A percentile compares a stretch with the other conserved stretches of the same genome.
Conservation (phyloP, 2,888 invertebrate species). For the Dryocosmus kuriphilus region DNA sequence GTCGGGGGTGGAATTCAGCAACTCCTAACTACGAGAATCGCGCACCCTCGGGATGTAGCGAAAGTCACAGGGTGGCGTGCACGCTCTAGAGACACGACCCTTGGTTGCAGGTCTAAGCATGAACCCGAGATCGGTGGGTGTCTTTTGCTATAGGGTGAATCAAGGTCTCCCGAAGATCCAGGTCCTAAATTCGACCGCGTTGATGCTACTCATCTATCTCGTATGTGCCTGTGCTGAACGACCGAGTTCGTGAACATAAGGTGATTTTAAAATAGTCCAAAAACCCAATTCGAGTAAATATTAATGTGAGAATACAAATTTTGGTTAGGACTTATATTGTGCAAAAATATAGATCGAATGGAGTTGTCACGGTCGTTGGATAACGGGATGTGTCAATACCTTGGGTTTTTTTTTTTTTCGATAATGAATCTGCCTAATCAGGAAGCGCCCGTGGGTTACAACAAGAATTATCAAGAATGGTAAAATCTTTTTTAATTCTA, state of each 20-base stretch:
- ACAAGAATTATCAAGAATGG: conserved; percentile 67
- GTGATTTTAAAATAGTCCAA: neutral
- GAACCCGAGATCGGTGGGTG: neutral
- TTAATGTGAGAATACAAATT: neutral
- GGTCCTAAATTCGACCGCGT: conserved; percentile 25
- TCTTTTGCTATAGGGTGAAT: conserved; percentile 20
- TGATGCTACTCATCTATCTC: conserved; percentile 2
- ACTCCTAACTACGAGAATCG: conserved; percentile 60
- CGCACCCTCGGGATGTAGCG: conserved; percentile 66
- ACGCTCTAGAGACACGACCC: conserved; percentile 68
- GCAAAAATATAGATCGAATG: neutral
- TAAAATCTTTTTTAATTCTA: conserved; percentile 54
- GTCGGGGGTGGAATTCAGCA: conserved; percentile 58
- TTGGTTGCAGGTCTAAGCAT: conserved; percentile 16
- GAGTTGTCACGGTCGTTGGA: conserved; percentile 9
- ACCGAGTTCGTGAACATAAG: neutral
- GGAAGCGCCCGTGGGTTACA: conserved; percentile 68
- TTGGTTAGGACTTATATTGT: neutral
- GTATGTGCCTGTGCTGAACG: neutral
- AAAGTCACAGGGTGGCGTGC: conserved; percentile 68
- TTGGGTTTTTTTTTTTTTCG: too few species aligned
- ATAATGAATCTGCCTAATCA: conserved; percentile 71
- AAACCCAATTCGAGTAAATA: neutral
- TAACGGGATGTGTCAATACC: conserved; percentile 24
- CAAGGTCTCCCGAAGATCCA: conserved; percentile 12